Evolutionary conservation across 2,888 invertebrate genomes (phyloP).

Genomic region (Gerris lacustris): DNA sequence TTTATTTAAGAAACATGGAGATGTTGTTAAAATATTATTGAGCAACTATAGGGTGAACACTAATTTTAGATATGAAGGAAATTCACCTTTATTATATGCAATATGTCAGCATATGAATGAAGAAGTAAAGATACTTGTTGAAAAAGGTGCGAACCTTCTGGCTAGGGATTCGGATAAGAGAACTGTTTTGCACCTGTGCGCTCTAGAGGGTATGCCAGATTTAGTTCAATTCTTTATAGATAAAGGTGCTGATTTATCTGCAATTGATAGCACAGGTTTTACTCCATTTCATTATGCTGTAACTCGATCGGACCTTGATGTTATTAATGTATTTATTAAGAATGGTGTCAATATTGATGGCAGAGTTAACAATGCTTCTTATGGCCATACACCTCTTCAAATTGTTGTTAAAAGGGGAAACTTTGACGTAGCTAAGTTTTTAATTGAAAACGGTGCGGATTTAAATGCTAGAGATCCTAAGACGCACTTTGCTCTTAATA

Average conservation of each 20-base stretch:
- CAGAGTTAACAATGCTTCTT: background rate
- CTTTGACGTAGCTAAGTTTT: background rate
- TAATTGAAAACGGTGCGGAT: background rate
- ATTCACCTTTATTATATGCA: background rate
- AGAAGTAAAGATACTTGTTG: background rate
- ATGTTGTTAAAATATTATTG: background rate
- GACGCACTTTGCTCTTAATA: background rate
- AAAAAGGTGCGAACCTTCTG: background rate
- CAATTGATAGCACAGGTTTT: background rate
- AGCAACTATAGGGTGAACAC: background rate
- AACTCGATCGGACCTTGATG: background rate
- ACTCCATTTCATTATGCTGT: background rate
- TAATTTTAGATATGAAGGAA: background rate
- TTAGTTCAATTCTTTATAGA: background rate
- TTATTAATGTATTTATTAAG: background rate
- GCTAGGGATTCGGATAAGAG: background rate
- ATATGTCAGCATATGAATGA: background rate
- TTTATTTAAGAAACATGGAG: background rate
- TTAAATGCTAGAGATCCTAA: background rate
- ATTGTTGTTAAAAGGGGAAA: background rate
- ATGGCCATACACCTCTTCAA: background rate
- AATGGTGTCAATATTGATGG: background rate
- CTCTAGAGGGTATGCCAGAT: background rate
- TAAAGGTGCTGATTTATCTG: background rate
- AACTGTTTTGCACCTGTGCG: background rate